A percentile compares a stretch with the other conserved stretches of the same genome.
Evolutionary conservation across 2,888 invertebrate genomes (phyloP).

Genomic region (Drosophila melanosoma): DNA sequence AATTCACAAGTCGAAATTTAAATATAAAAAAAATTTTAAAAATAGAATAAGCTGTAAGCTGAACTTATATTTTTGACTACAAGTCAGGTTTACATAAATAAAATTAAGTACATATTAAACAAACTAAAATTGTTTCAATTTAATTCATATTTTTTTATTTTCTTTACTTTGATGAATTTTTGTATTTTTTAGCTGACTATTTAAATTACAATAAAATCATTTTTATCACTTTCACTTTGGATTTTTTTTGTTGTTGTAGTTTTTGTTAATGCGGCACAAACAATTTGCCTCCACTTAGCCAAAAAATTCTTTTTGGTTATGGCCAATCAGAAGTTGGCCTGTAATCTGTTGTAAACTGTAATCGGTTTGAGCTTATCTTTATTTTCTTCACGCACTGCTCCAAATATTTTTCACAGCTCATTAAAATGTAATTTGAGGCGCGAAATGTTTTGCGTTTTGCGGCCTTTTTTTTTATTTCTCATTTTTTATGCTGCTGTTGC

Average conservation of each 20-base stretch:
- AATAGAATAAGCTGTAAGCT: neutral
- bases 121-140: neutral
- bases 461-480: neutral
- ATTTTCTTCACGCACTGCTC: constrained; percentile 43
- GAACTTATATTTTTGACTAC: neutral
- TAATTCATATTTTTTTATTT: neutral
- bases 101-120: neutral
- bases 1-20: neutral
- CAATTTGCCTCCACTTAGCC: constrained; percentile 69
- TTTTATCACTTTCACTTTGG: constrained; percentile 18
- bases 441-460: constrained; percentile 65
- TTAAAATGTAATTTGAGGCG: constrained; percentile 78
- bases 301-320: constrained; percentile 34
- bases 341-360: constrained; percentile 28
- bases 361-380: constrained; percentile 46
- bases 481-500: neutral
- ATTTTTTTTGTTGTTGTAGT: neutral
- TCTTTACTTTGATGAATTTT: neutral
- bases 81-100: neutral
- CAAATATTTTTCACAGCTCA: constrained; percentile 81
- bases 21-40: neutral
- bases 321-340: constrained; percentile 4
- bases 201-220: neutral
- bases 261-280: constrained; percentile 1
- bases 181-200: neutral